Base-by-base conservation (phyloP, 2,113 vertebrate genomes). In the Catagonus wagneri region DNA sequence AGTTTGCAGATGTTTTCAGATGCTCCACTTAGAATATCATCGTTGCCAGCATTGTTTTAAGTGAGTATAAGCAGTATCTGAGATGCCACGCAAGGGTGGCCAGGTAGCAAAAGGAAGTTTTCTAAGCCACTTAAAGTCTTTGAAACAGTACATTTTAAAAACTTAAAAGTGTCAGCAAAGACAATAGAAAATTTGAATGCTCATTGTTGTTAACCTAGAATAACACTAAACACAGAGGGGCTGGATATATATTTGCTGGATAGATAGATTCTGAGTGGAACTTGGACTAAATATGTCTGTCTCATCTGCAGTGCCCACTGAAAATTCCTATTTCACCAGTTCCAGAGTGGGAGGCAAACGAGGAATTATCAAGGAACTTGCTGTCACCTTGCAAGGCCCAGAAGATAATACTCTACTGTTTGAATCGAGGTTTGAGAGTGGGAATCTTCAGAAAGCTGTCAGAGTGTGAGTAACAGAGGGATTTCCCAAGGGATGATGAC, bases 381-480 rank as follows among this genome's bases (percentile, higher is more conserved):
- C 97, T 0, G 89, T 85, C 29, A 72, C 65, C 7, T 72, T 98
- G 44, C 78, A 87, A 50, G 92, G 97, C 12, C 98, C 98, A 7
- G 96, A 98, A 34, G 98, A 99, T 74, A 88, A 98, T 1, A 98
- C 97, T 0, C 98, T 99, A 32, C 98, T 99, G 78, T 99, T 99
- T 2, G 99, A 99, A 90, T 99, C 99, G 0, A 98, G 99, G 83
- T 99, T 99, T 65, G 99, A 99, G 98, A 99, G 99, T 0, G 99
- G 99, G 34, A 99, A 99, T 97, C 99, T 99, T 76, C 99, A 99
- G 94, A 99, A 99, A 95, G 99, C 99, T 0, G 71, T 99, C 96
- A 98, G 98, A 98, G 99, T 99, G 99, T 99, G 97, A 99, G 99
- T 99, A 60, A 20, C 16, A 58, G 54, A 22, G 23, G 66, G 22